Evolutionary conservation across 2,888 invertebrate species (phyloP).

Genomic region (Tricholauxania praeusta): DNA sequence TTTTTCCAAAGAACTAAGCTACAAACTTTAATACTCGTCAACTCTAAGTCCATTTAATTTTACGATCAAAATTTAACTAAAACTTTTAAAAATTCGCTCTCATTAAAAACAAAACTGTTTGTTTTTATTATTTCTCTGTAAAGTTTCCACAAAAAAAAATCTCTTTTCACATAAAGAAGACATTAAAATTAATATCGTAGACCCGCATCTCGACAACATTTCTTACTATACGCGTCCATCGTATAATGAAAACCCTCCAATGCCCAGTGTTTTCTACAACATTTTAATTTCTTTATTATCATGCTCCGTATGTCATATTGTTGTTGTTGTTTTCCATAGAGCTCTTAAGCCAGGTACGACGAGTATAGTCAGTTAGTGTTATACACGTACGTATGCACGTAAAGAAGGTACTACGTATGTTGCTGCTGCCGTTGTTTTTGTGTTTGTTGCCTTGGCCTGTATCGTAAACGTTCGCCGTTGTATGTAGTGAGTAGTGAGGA

Average conservation of each 20-base stretch:
- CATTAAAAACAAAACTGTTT: no score
- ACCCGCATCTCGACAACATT: constrained; percentile 16
- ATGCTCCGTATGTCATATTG: constrained; percentile 33
- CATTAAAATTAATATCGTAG: constrained; percentile 22
- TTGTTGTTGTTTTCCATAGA: constrained; percentile 1
- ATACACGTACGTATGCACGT: no score
- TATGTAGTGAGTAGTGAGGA: constrained; percentile 58
- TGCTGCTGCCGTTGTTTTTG: neutral
- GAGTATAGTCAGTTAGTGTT: neutral
- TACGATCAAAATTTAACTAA: no score
- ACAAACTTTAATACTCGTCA: no score
- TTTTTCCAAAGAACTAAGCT: no score
- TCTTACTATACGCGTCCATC: neutral
- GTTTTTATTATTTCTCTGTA: no score
- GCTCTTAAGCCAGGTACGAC: constrained; percentile 16
- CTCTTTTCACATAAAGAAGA: constrained; percentile 5
- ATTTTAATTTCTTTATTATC: constrained; percentile 62
- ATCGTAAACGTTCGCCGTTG: constrained; percentile 44
- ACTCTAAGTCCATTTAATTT: no score
- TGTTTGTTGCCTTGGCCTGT: constrained; percentile 48
- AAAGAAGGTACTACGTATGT: no score
- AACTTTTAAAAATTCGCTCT: no score
- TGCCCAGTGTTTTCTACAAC: constrained; percentile 49
- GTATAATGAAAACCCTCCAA: constrained; percentile 24
- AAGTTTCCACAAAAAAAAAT: neutral